Percentiles rank a stretch among this genome's conserved stretches.
Conservation (phyloP, 1,140 invertebrate genomes). For the Zaprionus vittiger region DNA sequence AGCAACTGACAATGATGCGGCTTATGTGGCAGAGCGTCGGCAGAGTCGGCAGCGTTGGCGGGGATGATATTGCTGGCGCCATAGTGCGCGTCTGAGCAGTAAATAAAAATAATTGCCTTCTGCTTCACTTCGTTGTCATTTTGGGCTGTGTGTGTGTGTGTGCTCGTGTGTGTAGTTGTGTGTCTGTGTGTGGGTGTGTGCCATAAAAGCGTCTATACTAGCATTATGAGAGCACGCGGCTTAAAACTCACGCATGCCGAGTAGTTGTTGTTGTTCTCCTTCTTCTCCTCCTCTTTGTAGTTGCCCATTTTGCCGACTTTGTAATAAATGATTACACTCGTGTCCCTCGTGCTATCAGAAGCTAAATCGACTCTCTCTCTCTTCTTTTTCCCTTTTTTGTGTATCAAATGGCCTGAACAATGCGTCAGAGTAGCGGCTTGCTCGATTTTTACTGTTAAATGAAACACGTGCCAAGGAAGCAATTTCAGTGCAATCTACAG, state of each 20-base stretch:
- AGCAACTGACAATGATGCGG: constrained; percentile 77
- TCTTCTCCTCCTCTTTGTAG: background rate
- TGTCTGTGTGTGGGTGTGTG: constrained; percentile 49
- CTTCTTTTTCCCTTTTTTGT: constrained; percentile 19
- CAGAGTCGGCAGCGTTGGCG: constrained; percentile 22
- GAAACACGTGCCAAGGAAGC: constrained; percentile 81
- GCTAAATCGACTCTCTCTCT: background rate
- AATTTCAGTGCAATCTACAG: constrained; percentile 77
- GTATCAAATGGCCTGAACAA: constrained; percentile 57
- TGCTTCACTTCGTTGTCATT: constrained; percentile 78
- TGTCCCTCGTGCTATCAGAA: constrained; percentile 7
- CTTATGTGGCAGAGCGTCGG: constrained; percentile 61
- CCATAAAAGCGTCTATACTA: constrained; percentile 71
- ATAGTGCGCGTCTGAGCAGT: constrained; percentile 81
- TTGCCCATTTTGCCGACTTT: constrained; percentile 37
- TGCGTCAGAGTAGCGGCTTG: constrained; percentile 55
- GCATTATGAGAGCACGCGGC: constrained; percentile 61
- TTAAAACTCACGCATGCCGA: constrained; percentile 70
- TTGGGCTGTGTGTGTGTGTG: constrained; percentile 50
- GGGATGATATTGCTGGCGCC: constrained; percentile 72
- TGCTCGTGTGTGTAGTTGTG: constrained; percentile 41
- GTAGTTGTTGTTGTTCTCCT: background rate
- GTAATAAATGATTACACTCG: constrained; percentile 69
- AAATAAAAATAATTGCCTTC: constrained; percentile 83
- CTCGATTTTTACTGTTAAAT: constrained; percentile 75